Evolutionary conservation across 2,113 vertebrate genomes (phyloP), one percentile per base, ranked within the genome.

Genomic region (Phocoena phocoena): DNA sequence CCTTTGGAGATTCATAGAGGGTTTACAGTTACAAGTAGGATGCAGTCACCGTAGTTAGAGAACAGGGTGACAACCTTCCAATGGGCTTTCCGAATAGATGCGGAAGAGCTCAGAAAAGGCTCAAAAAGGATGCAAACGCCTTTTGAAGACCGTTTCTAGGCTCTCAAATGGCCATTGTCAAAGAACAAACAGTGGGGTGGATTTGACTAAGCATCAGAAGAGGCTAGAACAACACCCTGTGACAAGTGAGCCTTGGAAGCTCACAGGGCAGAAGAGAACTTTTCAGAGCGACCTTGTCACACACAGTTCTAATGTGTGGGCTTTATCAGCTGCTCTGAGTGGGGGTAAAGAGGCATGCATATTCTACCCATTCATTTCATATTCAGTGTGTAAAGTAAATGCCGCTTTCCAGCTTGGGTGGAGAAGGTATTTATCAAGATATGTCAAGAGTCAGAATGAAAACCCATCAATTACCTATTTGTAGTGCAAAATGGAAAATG

Each of bases 401-500:
- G 28, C 74, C 2, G 3, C 63, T 76, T 96, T 90, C 91, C 62
- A 58, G 17, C 92, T 86, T 82, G 74, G 80, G 80, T 71, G 73
- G 76, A 81, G 86, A 26, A 79, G 31, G 18, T 73, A 44, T 94
- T 93, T 74, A 86, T 96, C 60, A 88, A 63, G 79, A 90, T 77
- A 65, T 23, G 50, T 73, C 38, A 47, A 73, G 81, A 95, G 65
- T 83, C 53, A 91, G 81, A 63, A 63, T 28, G 33, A 77, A 96
- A 97, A 58, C 76, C 76, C 67, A 60, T 88, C 63, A 28, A 15
- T 90, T 58, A 85, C 63, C 70, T 90, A 8, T 88, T 84, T 79
- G n/a, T 9, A 76, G 33, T 9, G 26, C 18, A 65, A 93, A 97
- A 80, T 86, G 82, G 95, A 96, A 97, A 88, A 73, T 90, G 58